Base-by-base conservation (phyloP, 2,113 vertebrate species). In the Ammodytes marinus region DNA sequence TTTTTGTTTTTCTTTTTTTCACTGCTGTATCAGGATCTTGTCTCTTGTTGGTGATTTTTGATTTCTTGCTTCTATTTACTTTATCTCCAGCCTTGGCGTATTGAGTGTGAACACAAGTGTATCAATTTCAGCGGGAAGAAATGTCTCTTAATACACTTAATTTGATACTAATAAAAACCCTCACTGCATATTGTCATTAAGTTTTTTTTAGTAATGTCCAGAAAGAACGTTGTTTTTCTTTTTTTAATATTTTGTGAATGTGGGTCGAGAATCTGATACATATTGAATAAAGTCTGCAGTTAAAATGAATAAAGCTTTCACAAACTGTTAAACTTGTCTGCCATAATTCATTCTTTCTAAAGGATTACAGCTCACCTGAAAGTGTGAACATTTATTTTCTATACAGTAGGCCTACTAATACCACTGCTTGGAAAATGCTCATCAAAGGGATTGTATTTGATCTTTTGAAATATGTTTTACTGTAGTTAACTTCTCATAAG, bases 81-180 rank as follows among this genome's bases (percentile, higher is more conserved):
- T 64, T 13, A 55, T 59, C 19, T 68, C 40, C 63, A 40, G 54
- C 37, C 19, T n/a, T 46, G 57, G n/a, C 45, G 14, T 66, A 61
- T 82, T 46, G 45, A 13, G n/a, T 63, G 57, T 64, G 9, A 82
- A 52, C 19, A 65, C 53, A 57, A 11, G 40, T 65, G 45, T 58
- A 49, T 78, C 14, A 68, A 13, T 74, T 67, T 66, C 58, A 59
- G 67, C 74, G 69, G 64, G n/a, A 59, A 79, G 14, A 67, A 57
- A 52, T 67, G 55, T 73, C 40, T 74, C 15, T 43, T 19, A 68
- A 60, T 68, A 40, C 47, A 46, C 74, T 69, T 82, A 45, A 89
- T 87, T 91, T 85, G 61, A 80, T 85, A 85, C 83, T 71, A 87
- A 91, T 84, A 60, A 86, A 27, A 80, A 73, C 58, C 45, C 42